Percentiles rank a stretch among this genome's conserved stretches.
phyloP scores from a whole-genome alignment of 1,140 invertebrate genomes.

The Mycetomoellerius zeteki region DNA sequence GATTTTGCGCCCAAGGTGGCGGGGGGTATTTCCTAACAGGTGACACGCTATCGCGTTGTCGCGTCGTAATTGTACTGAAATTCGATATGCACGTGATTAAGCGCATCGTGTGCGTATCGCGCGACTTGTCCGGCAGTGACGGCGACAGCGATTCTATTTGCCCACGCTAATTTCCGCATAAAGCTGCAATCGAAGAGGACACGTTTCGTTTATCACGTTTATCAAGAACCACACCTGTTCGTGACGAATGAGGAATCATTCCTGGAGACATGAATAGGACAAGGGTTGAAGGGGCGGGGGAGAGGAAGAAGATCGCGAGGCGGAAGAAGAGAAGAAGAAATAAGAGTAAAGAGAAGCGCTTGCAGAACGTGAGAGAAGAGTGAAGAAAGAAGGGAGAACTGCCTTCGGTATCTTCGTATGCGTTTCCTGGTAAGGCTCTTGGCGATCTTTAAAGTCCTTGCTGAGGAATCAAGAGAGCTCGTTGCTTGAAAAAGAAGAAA shows the following conservation, averaged over 20 bases:
- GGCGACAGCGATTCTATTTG: slow-evolving; percentile 19
- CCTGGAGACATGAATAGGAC: slow-evolving; percentile 44
- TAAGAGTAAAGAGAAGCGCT: slow-evolving; percentile 13
- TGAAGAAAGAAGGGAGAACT: slow-evolving; percentile 34
- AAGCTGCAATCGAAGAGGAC: slow-evolving; percentile 41
- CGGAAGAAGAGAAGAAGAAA: slow-evolving; percentile 53
- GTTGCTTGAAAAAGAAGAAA: slow-evolving; percentile 66
- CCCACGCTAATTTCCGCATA: slow-evolving; percentile 57
- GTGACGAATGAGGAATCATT: slow-evolving; percentile 74
- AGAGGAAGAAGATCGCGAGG: slow-evolving; percentile 36
- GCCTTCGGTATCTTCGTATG: slow-evolving; percentile 42
- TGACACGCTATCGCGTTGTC: slow-evolving; percentile 15
- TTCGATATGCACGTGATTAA: slow-evolving; percentile 59
- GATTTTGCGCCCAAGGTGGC: slow-evolving; percentile 30
- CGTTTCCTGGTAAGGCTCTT: slow-evolving; percentile 74
- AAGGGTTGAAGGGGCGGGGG: background rate
- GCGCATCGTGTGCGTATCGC: background rate
- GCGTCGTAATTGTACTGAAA: slow-evolving; percentile 50
- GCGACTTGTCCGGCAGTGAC: background rate
- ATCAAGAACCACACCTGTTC: slow-evolving; percentile 70
- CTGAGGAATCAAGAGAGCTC: slow-evolving; percentile 66
- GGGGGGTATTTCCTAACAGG: background rate
- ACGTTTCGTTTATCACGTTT: slow-evolving; percentile 69
- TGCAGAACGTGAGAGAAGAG: slow-evolving; percentile 9
- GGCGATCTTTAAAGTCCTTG: slow-evolving; percentile 70